These are phyloP conservation scores for Artibeus jamaicensis DNA, from an alignment of 2,797 vertebrate species.

Conservation along the genomic window DNA sequence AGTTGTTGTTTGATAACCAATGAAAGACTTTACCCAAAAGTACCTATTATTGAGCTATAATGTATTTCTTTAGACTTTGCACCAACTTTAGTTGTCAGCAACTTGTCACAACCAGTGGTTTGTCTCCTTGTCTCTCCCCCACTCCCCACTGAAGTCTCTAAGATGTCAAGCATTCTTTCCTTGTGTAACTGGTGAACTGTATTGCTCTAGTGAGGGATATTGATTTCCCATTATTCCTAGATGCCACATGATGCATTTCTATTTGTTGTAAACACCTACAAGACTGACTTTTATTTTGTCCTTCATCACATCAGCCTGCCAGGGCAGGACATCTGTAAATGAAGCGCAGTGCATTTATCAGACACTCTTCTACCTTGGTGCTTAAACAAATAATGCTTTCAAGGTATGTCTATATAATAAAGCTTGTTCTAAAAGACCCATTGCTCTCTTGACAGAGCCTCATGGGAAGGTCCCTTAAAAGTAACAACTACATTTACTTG, in stretches of 20 bases:
- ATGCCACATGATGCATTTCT: slow-evolving; percentile 56
- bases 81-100: background rate
- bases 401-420: slow-evolving; percentile 11
- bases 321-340: slow-evolving; percentile 54
- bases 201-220: slow-evolving; percentile 22
- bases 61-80: background rate
- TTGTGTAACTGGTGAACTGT: background rate
- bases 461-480: slow-evolving; percentile 30
- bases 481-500: slow-evolving; percentile 35
- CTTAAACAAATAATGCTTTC: slow-evolving; percentile 10
- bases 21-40: background rate
- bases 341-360: slow-evolving; percentile 42
- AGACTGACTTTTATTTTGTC: slow-evolving; percentile 27
- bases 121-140: background rate
- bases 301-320: slow-evolving; percentile 61
- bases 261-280: slow-evolving; percentile 49
- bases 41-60: background rate
- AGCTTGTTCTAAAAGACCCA: slow-evolving; percentile 8
- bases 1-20: background rate
- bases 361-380: background rate
- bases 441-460: background rate
- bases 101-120: background rate
- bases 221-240: slow-evolving; percentile 62
- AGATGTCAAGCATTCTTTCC: background rate
- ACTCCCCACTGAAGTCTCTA: background rate